Base-by-base conservation (phyloP, 2,888 invertebrate genomes). In the Tupiocoris notatus region DNA sequence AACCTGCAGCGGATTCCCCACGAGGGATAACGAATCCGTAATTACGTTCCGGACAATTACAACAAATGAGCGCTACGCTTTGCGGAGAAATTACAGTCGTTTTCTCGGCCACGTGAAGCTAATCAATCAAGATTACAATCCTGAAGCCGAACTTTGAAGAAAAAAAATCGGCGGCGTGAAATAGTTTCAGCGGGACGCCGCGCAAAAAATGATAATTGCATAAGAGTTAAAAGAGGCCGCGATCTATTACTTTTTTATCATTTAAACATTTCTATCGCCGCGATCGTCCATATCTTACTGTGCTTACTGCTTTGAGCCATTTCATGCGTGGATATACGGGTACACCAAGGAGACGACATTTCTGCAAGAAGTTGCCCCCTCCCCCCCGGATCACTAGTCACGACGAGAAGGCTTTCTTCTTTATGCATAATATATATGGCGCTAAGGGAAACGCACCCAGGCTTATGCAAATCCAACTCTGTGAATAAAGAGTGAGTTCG, bases 351-450 rank as follows among this genome's bases (percentile, higher is more conserved):
- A n/a, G n/a, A n/a, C n/a, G n/a, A n/a, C n/a, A n/a, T n/a, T n/a
- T n/a, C n/a, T n/a, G n/a, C n/a, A n/a, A 7, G 39, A 39, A 39
- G 39, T 7, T 12, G 39, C 39, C 39, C 39, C 12, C 39, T 39
- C 12, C 12, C 39, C 12, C 12, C 39, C 12, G 39, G 39, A 39
- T 39, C 39, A 39, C n/a, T n/a, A n/a, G n/a, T n/a, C 39, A 7
- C 6, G 39, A 39, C 12, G 6, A 39, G 39, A 12, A 39, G 39
- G 39, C 39, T 39, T 39, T 39, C 39, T 63, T 58, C 74, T 78
- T 75, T 78, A 77, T 78, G 77, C 77, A 77, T 77, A 78, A 77
- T 77, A 78, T 76, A 78, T 77, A 78, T 78, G 77, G 62, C 64
- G 74, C 75, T 77, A 75, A 78, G 78, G 78, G 77, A 78, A 78